Conservation (phyloP, 2,888 invertebrate genomes). For the Meiosimyza platycephala region DNA sequence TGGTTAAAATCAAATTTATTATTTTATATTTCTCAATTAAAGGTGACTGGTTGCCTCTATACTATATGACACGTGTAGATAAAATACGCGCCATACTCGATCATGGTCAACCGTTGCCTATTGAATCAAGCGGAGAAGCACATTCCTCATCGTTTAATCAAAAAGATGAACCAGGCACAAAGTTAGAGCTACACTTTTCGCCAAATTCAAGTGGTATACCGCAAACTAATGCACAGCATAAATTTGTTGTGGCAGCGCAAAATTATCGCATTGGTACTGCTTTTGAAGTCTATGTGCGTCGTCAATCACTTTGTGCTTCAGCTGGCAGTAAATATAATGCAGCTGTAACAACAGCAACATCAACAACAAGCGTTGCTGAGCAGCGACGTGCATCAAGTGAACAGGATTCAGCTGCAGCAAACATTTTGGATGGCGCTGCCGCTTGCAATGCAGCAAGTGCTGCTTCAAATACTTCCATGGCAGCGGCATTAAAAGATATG, state of each 20-base stretch:
- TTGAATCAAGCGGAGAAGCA: slow-evolving; percentile 58
- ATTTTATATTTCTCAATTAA: neutral
- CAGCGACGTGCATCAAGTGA: slow-evolving; percentile 26
- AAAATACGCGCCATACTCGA: slow-evolving; percentile 67
- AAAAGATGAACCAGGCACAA: slow-evolving; percentile 66
- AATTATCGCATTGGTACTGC: slow-evolving; percentile 65
- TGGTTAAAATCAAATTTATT: neutral
- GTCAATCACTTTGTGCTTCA: slow-evolving; percentile 63
- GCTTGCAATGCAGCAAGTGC: slow-evolving; percentile 11
- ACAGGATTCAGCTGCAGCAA: slow-evolving; percentile 1
- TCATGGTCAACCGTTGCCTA: slow-evolving; percentile 65
- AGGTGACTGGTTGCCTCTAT: slow-evolving; percentile 65
- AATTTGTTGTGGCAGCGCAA: slow-evolving; percentile 55
- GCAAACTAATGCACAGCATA: slow-evolving; percentile 59
- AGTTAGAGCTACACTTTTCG: slow-evolving; percentile 63
- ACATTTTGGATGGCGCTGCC: neutral
- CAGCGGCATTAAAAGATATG: slow-evolving; percentile 59
- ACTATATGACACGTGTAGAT: slow-evolving; percentile 66
- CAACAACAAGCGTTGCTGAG: slow-evolving; percentile 8
- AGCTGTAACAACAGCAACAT: slow-evolving; percentile 40
- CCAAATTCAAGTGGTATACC: slow-evolving; percentile 62
- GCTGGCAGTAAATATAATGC: slow-evolving; percentile 41
- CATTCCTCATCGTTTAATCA: slow-evolving; percentile 53
- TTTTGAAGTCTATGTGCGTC: slow-evolving; percentile 65
- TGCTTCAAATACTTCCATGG: slow-evolving; percentile 49